phyloP scores from a whole-genome alignment of 2,888 invertebrate species.

The Ashinkailepas kermadecensis region DNA sequence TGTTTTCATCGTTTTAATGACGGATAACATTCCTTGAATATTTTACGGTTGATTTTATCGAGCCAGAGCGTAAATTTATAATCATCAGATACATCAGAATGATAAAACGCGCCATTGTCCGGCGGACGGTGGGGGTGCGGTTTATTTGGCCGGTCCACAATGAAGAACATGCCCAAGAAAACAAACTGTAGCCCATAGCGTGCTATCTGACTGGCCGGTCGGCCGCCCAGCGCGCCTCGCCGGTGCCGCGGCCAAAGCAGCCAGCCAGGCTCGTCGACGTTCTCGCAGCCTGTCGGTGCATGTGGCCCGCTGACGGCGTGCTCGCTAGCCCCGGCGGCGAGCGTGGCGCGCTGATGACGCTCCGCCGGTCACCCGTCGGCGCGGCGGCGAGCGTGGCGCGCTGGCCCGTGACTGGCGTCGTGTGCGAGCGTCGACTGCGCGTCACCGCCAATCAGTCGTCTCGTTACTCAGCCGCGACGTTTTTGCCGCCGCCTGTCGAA shows the following conservation, averaged over 20 bases:
- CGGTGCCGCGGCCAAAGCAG: neutral
- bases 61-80: neutral
- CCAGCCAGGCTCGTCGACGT: too few relatives aligned
- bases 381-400: neutral
- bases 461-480: neutral
- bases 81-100: slow-evolving; percentile 21
- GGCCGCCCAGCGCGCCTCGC: neutral
- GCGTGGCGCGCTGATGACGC: neutral
- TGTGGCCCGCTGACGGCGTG: too few relatives aligned
- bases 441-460: neutral
- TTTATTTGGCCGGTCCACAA: slow-evolving; percentile 5
- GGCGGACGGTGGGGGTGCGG: neutral
- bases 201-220: neutral
- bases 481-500: neutral
- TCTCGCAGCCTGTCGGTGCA: too few relatives aligned
- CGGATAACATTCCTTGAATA: slow-evolving; percentile 21
- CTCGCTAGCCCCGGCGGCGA: neutral
- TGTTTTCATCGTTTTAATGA: slow-evolving; percentile 22
- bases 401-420: slow-evolving; percentile 1
- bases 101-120: slow-evolving; percentile 11
- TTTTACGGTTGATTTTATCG: slow-evolving; percentile 14
- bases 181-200: neutral
- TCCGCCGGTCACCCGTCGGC: too few relatives aligned
- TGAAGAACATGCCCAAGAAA: slow-evolving; percentile 5
- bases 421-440: neutral